Percentiles rank a stretch among this genome's conserved stretches.
Conservation (phyloP, 2,113 vertebrate species). For the zebrafish (Danio rerio) region DNA sequence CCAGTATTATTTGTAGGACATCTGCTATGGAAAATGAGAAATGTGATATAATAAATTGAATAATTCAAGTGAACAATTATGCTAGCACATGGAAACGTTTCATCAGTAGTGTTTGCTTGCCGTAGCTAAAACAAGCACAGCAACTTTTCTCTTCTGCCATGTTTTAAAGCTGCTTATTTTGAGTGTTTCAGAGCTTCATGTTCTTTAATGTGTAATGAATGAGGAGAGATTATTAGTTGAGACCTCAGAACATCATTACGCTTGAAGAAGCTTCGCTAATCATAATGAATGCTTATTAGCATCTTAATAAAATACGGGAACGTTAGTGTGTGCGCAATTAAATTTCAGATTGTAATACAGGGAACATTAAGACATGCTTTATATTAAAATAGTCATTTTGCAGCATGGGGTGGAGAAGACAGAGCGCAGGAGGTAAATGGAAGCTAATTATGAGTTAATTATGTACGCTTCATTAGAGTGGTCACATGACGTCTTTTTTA, state of each 20-base stretch:
- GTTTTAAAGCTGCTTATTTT: neutral
- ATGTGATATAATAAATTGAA: no score
- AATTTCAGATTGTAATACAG: constrained; percentile 11
- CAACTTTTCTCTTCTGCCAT: neutral
- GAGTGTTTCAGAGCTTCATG: neutral
- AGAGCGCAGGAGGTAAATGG: neutral
- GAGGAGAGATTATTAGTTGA: neutral
- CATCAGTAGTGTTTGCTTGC: neutral
- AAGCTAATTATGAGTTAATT: constrained; percentile 42
- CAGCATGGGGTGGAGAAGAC: neutral
- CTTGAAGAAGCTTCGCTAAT: constrained; percentile 18
- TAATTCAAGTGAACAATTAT: neutral
- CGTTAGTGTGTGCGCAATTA: constrained; percentile 13
- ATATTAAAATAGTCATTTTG: constrained; percentile 16
- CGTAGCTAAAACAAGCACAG: neutral
- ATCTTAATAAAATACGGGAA: constrained; percentile 10
- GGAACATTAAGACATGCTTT: neutral
- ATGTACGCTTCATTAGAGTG: neutral
- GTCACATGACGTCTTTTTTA: constrained; percentile 3
- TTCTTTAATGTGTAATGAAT: neutral
- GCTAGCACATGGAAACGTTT: constrained; percentile 2
- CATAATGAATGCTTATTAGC: constrained; percentile 26
- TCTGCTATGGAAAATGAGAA: no score
- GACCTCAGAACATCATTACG: neutral
- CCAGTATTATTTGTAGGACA: no score